phyloP scores from a whole-genome alignment of 2,797 vertebrate species.

The Cuniculus paca region DNA sequence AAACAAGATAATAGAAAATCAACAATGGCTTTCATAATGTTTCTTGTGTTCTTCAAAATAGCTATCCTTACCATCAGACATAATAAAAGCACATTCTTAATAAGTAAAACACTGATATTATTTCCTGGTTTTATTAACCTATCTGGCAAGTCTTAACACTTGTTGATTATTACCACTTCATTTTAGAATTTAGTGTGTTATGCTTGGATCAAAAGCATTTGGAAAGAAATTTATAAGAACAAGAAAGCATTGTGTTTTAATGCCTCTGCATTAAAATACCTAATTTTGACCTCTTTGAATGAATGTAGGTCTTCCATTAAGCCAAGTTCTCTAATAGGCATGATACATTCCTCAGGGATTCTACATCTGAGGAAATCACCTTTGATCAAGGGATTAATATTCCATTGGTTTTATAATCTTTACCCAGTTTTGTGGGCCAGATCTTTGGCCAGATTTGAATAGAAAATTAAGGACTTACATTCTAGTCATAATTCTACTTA shows the following conservation, averaged over 20 bases:
- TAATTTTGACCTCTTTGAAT: background rate
- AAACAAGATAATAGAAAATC: too few relatives aligned
- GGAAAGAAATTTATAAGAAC: background rate
- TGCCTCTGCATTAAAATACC: background rate
- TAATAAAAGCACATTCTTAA: background rate
- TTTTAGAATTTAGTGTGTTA: slow-evolving; percentile 56
- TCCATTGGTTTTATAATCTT: slow-evolving; percentile 23
- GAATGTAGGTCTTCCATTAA: background rate
- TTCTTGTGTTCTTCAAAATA: too few relatives aligned
- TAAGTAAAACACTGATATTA: slow-evolving; percentile 5
- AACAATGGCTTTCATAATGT: too few relatives aligned
- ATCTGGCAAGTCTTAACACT: slow-evolving; percentile 22
- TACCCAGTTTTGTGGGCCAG: background rate
- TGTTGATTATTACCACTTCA: background rate
- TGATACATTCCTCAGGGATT: background rate
- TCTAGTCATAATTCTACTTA: slow-evolving; percentile 7
- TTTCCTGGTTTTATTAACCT: slow-evolving; percentile 53
- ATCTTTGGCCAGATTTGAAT: slow-evolving; percentile 10
- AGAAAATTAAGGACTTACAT: slow-evolving; percentile 5
- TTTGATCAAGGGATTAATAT: slow-evolving; percentile 19
- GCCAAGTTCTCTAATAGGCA: background rate
- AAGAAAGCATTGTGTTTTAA: slow-evolving; percentile 4
- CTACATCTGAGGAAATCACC: background rate
- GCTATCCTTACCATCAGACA: too few relatives aligned
- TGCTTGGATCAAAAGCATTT: slow-evolving; percentile 21